Evolutionary conservation across 2,888 invertebrate genomes (phyloP), one percentile per base, ranked within the genome.

Genomic region (Rotaria socialis): DNA sequence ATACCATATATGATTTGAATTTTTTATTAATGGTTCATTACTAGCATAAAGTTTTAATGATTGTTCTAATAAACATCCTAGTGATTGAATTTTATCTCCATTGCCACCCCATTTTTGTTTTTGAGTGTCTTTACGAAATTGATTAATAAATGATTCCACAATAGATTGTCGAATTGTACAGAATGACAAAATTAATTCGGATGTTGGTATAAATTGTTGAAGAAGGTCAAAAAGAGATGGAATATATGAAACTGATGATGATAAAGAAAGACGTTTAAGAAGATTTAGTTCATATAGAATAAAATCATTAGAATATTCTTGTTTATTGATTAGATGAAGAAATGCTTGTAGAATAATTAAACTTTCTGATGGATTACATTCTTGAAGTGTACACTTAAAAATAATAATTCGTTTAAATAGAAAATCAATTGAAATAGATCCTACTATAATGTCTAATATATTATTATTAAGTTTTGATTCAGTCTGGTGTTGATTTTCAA

Each of bases 81-180:
- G 16, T 35, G 19, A 14, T 19, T 14, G 5, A 35, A 67, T 67
- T 35, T 67, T 67, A 19, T 67, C 67, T 35, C 67, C 67, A 67
- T 67, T 67, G 1, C 67, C 67, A 67, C 67, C 67, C 67, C 67
- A 67, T 67, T 67, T 67, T 35, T 67, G 67, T 35, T 67, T 67
- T 35, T 67, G 67, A 0, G 35, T 67, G 19, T 67, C 67, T 35
- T 67, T 67, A 67, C 35, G 35, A 67, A 67, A 67, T 67, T 67
- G 67, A 14, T 16, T 35, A 67, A 67, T 67, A 27, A 4, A 27
- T 11, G 67, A 67, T 67, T 67, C 35, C 14, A 67, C 35, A 35
- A 67, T 27, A 35, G 14, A 5, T 35, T 67, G 35, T 67, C 67
- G 35, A 35, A 67, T 27, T 35, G 35, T 11, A 67, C 35, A 35